Conservation (phyloP, 2,797 vertebrate genomes). For the Ataeniobius toweri region DNA sequence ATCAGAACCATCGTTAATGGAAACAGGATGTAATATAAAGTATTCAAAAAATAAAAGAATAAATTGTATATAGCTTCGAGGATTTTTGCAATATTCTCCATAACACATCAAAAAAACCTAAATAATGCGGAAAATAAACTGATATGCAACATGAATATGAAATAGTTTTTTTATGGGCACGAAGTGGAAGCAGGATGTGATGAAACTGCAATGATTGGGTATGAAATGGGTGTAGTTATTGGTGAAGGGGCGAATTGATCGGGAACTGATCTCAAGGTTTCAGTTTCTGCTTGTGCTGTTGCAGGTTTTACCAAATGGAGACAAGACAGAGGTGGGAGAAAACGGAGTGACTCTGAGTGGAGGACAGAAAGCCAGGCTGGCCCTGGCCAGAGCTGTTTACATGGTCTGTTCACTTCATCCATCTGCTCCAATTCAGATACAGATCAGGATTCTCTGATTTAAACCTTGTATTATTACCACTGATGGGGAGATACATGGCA, state of each 20-base stretch:
- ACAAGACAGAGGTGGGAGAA: slow-evolving; percentile 96
- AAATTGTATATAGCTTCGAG: neutral
- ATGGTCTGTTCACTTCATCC: slow-evolving; percentile 81
- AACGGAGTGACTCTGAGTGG: slow-evolving; percentile 95
- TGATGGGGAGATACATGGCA: neutral
- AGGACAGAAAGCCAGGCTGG: slow-evolving; percentile 94
- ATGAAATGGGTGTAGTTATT: neutral
- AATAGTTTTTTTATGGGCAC: neutral
- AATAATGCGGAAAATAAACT: neutral
- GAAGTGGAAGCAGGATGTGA: neutral
- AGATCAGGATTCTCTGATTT: neutral
- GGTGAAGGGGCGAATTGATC: neutral
- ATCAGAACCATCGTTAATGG: too few species aligned
- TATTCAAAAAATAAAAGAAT: neutral
- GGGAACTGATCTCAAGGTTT: neutral
- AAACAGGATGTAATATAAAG: neutral
- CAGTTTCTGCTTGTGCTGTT: neutral
- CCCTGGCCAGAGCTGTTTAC: slow-evolving; percentile 93
- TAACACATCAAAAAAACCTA: neutral
- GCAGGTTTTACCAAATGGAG: slow-evolving; percentile 89
- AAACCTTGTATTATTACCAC: too few species aligned
- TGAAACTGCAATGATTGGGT: neutral
- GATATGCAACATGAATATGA: neutral
- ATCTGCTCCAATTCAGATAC: neutral
- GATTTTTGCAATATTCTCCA: neutral